Base-by-base conservation (phyloP, 2,888 invertebrate species). In the Drosophila monieri region DNA sequence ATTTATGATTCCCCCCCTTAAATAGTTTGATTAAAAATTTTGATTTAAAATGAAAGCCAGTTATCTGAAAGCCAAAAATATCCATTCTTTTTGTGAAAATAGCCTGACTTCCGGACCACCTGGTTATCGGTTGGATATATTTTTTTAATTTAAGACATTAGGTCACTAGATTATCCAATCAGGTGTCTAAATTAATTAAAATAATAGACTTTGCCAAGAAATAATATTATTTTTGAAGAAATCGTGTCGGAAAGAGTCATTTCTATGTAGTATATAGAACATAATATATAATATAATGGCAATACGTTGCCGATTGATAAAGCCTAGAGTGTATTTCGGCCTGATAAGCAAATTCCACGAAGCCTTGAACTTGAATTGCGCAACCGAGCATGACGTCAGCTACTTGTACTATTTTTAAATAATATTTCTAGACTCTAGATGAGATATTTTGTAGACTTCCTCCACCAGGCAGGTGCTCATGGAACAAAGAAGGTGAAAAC, bases 331-430 rank as follows among this genome's bases (percentile, higher is more conserved):
- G 25, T 18, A 25, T 18, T 43, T 35, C 43, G 25, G 21, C 23
- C 46, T 57, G 80, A 83, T 80, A 74, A 77, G 74, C 66, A 47
- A 52, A 64, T 27, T 30, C 10, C 54, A 39, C 25, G 57, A 58
- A 68, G 60, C 68, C 84, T 51, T 78, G 78, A 84, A 85, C 87
- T 94, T 94, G 91, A 4, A 89, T 81, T 77, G 62, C 77, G 79
- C 69, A 62, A 57, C 6, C n/a, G 18, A 35, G 4, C 37, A 64
- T 52, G 55, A 73, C 44, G 47, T 6, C 57, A 41, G 39, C 21
- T 21, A 4, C 21, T 23, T 23, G 4, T 23, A 5, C 4, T 23
- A 4, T 4, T 23, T 23, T 23, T 23, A 23, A 23, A 23, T 5
- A 5, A 3, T 23, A 23, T 23, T 23, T 23, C 4, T 23, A 4